Evolutionary conservation across 2,888 invertebrate genomes (phyloP).

Genomic region (Agonopterix subpropinquella): DNA sequence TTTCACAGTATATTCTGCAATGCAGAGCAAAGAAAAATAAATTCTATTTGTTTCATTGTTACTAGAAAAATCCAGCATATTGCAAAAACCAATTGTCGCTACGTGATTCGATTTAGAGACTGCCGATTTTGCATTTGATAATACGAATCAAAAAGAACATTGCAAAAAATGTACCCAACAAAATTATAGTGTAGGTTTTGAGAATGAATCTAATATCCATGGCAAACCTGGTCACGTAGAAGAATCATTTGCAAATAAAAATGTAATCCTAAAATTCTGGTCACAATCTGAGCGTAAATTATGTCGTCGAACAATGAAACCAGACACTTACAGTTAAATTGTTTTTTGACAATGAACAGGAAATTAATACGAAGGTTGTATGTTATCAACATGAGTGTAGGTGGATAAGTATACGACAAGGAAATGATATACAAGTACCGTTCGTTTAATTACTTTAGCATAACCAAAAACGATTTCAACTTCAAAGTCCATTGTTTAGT

Average conservation of each 20-base stretch:
- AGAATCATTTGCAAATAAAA: slow-evolving; percentile 27
- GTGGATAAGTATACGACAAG: neutral
- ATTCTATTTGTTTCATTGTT: slow-evolving; percentile 10
- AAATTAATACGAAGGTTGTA: slow-evolving; percentile 28
- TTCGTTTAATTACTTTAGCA: too few relatives aligned
- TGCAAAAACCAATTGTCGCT: slow-evolving; percentile 46
- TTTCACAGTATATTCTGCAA: neutral
- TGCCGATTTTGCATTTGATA: slow-evolving; percentile 28
- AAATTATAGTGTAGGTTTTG: slow-evolving; percentile 6
- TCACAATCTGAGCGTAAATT: slow-evolving; percentile 10
- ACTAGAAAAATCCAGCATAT: slow-evolving; percentile 38
- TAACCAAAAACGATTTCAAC: too few relatives aligned
- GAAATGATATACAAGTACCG: slow-evolving; percentile 5
- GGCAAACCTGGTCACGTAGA: slow-evolving; percentile 26
- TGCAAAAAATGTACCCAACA: too few relatives aligned
- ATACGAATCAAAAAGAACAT: slow-evolving; percentile 14
- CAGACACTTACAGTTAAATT: neutral
- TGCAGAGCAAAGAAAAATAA: slow-evolving; percentile 9
- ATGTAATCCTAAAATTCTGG: slow-evolving; percentile 2
- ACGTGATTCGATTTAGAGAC: slow-evolving; percentile 61
- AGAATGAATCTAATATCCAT: slow-evolving; percentile 27
- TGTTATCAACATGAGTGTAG: neutral
- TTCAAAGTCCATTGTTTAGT: too few relatives aligned
- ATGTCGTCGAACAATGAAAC: neutral
- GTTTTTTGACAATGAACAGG: slow-evolving; percentile 31